Conservation (phyloP, 2,888 invertebrate genomes). For the Phymatocera aterrima region DNA sequence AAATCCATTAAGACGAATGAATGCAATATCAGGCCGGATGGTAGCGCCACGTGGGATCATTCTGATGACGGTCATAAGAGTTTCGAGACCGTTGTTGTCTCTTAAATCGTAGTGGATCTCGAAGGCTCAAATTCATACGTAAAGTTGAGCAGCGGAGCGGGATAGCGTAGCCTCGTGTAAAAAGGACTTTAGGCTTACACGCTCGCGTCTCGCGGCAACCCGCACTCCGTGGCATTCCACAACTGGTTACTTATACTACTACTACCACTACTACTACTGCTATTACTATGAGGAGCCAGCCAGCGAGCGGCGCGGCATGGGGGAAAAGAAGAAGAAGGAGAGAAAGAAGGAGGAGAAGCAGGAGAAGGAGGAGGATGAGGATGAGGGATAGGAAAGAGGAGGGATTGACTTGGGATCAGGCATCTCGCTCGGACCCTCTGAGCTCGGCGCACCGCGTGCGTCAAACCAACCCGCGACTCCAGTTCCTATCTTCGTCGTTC, state of each 20-base stretch:
- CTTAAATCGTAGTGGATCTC: background rate
- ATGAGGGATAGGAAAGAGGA: background rate
- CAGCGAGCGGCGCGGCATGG: background rate
- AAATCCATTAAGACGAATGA: constrained; percentile 3
- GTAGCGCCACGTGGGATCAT: constrained; percentile 11
- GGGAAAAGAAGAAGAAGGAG: background rate
- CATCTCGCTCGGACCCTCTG: background rate
- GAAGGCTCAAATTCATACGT: constrained; percentile 26
- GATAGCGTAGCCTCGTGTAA: constrained; percentile 5
- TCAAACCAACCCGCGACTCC: background rate
- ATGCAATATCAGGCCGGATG: background rate
- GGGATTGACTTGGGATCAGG: background rate
- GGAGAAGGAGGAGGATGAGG: background rate
- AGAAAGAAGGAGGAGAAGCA: background rate
- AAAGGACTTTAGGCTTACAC: constrained; percentile 45
- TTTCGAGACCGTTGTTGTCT: background rate
- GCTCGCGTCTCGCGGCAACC: constrained; percentile 16
- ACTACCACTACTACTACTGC: background rate
- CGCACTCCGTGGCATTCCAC: constrained; percentile 54
- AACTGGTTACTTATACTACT: constrained; percentile 59
- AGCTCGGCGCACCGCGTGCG: too few relatives aligned
- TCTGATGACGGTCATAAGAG: background rate
- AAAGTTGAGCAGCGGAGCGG: constrained; percentile 4
- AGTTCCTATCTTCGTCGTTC: background rate
- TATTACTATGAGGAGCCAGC: constrained; percentile 55